These are phyloP conservation scores for Bambusicola thoracicus DNA, from an alignment of 2,113 vertebrate genomes.

Conservation along the genomic window DNA sequence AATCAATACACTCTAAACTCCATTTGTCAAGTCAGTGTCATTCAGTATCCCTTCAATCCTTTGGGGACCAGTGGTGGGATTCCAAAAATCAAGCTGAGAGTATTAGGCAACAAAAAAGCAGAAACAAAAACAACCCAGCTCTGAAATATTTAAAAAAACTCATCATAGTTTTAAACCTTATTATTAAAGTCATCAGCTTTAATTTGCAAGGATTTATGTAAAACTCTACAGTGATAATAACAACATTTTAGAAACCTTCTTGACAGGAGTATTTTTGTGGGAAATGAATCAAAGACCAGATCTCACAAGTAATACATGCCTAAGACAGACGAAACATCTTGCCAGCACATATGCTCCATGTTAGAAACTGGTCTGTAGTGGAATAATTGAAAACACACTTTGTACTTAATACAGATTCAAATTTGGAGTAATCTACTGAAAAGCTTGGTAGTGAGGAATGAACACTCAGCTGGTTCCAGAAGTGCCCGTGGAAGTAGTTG, in stretches of 20 bases:
- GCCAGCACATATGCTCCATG: not conserved
- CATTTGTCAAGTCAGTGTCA: not conserved
- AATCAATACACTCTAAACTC: not conserved
- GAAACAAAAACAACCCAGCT: not conserved
- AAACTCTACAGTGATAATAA: not conserved
- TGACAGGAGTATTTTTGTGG: not conserved
- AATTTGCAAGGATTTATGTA: not conserved
- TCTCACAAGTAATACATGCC: slow-evolving; percentile 6
- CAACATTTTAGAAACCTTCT: slow-evolving; percentile 8
- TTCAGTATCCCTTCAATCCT: not conserved
- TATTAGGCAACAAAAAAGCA: not conserved
- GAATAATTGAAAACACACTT: slow-evolving; percentile 57
- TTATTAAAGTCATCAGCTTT: not conserved
- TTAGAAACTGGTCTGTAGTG: slow-evolving; percentile 6
- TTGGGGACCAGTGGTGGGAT: not conserved
- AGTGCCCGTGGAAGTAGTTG: not conserved
- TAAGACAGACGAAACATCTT: slow-evolving; percentile 26
- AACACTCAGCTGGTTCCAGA: slow-evolving; percentile 13
- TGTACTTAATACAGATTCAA: not conserved
- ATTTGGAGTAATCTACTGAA: not conserved
- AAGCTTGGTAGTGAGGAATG: not conserved
- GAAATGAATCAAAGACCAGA: slow-evolving; percentile 36
- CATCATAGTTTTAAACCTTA: not conserved
- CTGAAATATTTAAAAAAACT: not conserved
- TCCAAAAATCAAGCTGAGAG: not conserved